Evolutionary conservation across 2,113 vertebrate species (phyloP), one percentile per base, ranked within the genome.

Genomic region (Triplophysa rosa): DNA sequence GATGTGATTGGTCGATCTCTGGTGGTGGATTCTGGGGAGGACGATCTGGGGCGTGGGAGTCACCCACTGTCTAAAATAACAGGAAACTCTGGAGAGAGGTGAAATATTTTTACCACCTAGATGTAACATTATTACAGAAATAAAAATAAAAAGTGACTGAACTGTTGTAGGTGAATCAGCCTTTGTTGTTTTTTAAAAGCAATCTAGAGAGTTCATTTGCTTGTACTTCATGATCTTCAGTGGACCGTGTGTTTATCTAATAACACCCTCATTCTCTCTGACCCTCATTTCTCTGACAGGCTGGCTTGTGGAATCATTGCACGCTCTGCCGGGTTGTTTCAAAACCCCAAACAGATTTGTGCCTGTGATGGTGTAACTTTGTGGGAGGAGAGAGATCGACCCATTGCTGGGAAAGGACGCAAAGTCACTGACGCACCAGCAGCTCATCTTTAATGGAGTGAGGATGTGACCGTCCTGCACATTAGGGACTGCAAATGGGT

Each of bases 281-380:
- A 7, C 9, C 65, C 29, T 47, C 45, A 7, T 6, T 58, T 9
- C 10, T 16, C 4, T 54, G 58, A 56, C 75, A 98, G 96, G 73
- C 87, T 97, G 86, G 95, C 95, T 21, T 97, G 95, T 52, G 96
- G 95, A 9, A 96, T 97, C 89, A 97, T 98, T 0, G 96, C 97
- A 17, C 92, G 95, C 0, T 95, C 96, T 0, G 92, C 96, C 0
- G 94, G 95, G 42, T 94, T 98, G 2, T 97, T 98, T 90, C 93
- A 97, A 87, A 98, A 98, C 82, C 88, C 93, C 75, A 98, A 98
- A 73, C 90, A 89, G 81, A 91, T 97, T 40, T 98, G 96, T 14
- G 87, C 95, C 19, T 98, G 97, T 0, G 95, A 98, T 0, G 96
- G 96, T 1, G 86, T 96, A 64, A 95, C 95, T 0, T 89, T 97